These are phyloP conservation scores for Polylopha cassiicola DNA, from an alignment of 2,888 invertebrate species.

Conservation along the genomic window DNA sequence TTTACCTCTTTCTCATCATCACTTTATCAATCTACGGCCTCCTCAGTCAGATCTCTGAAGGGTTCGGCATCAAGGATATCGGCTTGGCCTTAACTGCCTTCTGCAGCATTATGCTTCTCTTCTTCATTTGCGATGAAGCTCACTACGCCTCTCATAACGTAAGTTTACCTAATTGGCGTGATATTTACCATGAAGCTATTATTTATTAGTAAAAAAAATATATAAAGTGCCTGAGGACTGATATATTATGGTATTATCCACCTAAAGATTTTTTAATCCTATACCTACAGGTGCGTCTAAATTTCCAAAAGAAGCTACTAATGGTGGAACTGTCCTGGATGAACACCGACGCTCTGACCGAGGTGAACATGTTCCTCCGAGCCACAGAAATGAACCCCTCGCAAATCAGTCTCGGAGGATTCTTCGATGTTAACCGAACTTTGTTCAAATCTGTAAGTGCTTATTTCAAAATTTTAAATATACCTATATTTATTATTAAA, in stretches of 20 bases:
- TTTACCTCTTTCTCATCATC: conserved; percentile 84
- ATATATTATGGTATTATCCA: not conserved
- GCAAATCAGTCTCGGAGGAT: conserved; percentile 84
- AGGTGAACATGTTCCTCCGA: conserved; percentile 85
- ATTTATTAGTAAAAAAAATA: no score
- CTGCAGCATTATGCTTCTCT: conserved; percentile 81
- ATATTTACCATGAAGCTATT: no score
- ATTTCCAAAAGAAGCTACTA: conserved; percentile 84
- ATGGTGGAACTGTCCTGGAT: conserved; percentile 86
- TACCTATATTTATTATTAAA: no score
- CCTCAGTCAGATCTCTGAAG: conserved; percentile 83
- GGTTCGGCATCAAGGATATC: conserved; percentile 84
- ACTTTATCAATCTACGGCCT: conserved; percentile 86
- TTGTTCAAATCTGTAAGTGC: conserved; percentile 82
- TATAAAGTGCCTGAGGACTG: not conserved
- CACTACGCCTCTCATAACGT: conserved; percentile 85
- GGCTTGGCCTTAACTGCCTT: conserved; percentile 82
- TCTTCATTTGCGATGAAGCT: conserved; percentile 85
- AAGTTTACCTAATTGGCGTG: conserved; percentile 38
- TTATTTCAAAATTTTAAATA: no score
- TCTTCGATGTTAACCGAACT: conserved; percentile 83
- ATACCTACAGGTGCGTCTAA: conserved; percentile 75
- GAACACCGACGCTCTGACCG: conserved; percentile 85
- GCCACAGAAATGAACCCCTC: conserved; percentile 88
- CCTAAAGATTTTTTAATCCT: not conserved